These are phyloP conservation scores for Dendrocincla fuliginosa DNA, from an alignment of 2,797 vertebrate genomes.

Conservation along the genomic window DNA sequence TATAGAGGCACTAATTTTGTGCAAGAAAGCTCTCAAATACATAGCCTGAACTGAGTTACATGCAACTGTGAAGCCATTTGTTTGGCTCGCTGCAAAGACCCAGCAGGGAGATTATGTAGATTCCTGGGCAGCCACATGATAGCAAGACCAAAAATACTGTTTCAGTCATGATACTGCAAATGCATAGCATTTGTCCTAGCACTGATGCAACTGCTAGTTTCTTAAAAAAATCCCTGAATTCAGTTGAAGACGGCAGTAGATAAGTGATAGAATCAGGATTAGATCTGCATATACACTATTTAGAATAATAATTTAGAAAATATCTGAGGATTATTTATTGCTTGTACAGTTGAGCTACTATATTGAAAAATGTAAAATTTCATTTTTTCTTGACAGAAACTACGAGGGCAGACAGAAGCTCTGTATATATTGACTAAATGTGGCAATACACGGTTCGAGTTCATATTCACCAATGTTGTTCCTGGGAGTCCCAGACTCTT, in stretches of 20 bases:
- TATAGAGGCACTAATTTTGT: background rate
- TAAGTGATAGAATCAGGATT: background rate
- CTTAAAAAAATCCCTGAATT: background rate
- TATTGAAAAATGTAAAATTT: conserved; percentile 22
- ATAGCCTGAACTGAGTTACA: background rate
- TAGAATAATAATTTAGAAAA: background rate
- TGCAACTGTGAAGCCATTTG: background rate
- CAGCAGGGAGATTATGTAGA: background rate
- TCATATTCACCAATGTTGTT: conserved; percentile 98
- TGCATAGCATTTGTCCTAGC: background rate
- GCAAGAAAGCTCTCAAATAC: background rate
- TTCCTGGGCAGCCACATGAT: background rate
- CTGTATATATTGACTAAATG: conserved; percentile 98
- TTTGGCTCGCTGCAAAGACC: background rate
- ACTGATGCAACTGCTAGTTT: background rate
- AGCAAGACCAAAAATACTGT: background rate
- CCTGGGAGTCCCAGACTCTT: conserved; percentile 96
- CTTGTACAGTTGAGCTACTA: background rate
- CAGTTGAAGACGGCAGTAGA: background rate
- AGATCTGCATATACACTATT: background rate
- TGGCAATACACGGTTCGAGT: conserved; percentile 97
- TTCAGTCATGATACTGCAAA: background rate
- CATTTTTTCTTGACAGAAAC: conserved; percentile 84
- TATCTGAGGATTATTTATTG: background rate
- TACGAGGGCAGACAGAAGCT: conserved; percentile 97